These are phyloP conservation scores for Cecidostiba fungosa DNA, from an alignment of 2,888 invertebrate species.

Conservation along the genomic window DNA sequence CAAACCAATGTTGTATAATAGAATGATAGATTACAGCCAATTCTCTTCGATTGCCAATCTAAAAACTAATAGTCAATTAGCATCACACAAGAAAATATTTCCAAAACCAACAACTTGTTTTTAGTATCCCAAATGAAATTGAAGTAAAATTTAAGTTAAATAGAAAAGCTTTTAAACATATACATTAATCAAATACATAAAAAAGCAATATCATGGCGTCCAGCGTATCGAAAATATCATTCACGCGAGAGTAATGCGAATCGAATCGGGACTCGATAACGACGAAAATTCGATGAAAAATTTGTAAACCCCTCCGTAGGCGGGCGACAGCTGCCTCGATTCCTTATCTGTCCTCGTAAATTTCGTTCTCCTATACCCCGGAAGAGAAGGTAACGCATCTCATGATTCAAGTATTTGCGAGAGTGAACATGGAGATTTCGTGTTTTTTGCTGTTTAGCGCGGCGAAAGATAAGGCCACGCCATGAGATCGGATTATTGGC, in stretches of 20 bases:
- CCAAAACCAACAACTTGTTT: too few relatives aligned
- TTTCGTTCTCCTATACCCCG: background rate
- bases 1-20: too few relatives aligned
- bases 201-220: background rate
- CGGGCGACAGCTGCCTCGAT: background rate
- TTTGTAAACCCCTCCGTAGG: background rate
- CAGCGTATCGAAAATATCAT: background rate
- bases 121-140: too few relatives aligned
- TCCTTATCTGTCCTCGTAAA: conserved; percentile 24
- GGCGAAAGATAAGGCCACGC: background rate
- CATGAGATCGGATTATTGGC: background rate
- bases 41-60: too few relatives aligned
- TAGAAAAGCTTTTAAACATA: too few relatives aligned
- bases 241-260: background rate
- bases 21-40: too few relatives aligned
- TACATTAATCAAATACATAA: background rate
- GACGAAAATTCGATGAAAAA: conserved; percentile 16
- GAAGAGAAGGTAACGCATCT: background rate
- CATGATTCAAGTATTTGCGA: background rate
- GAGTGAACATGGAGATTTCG: background rate
- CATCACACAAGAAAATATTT: too few relatives aligned
- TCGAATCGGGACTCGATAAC: background rate
- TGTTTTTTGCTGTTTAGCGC: background rate
- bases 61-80: too few relatives aligned
- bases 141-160: too few relatives aligned